These are phyloP conservation scores for Lasioglossum oenotherae DNA, from an alignment of 2,888 invertebrate genomes.

Conservation along the genomic window DNA sequence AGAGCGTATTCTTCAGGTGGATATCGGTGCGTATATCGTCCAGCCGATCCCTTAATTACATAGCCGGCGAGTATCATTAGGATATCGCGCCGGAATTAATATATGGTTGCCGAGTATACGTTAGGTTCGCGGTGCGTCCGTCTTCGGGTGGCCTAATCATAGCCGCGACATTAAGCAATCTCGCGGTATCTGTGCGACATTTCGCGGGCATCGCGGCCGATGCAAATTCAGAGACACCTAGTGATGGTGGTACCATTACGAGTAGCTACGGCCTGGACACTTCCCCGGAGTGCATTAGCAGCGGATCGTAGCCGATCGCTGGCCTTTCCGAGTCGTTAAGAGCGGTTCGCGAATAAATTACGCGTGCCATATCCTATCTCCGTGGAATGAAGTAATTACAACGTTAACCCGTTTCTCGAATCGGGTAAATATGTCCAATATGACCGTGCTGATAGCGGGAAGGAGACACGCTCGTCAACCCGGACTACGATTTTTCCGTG, in stretches of 20 bases:
- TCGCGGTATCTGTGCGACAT: not conserved
- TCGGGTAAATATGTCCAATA: slow-evolving; percentile 16
- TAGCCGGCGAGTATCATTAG: not conserved
- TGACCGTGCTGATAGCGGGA: not conserved
- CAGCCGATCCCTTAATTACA: slow-evolving; percentile 1
- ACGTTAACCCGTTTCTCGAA: slow-evolving; percentile 2
- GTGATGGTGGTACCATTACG: slow-evolving; percentile 5
- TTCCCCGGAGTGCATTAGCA: slow-evolving; percentile 33
- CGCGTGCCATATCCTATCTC: slow-evolving; percentile 35
- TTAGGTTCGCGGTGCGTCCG: not conserved
- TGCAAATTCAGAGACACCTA: slow-evolving; percentile 40
- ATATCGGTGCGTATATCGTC: not conserved
- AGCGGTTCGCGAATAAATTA: slow-evolving; percentile 44
- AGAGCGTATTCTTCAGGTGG: not conserved
- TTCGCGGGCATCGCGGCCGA: slow-evolving; percentile 5
- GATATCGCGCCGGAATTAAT: slow-evolving; percentile 30
- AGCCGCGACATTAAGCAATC: slow-evolving; percentile 18
- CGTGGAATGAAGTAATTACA: slow-evolving; percentile 28
- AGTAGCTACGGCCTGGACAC: slow-evolving; percentile 16
- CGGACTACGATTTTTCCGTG: not conserved
- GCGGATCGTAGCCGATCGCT: slow-evolving; percentile 2
- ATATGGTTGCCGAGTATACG: not conserved
- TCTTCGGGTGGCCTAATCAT: slow-evolving; percentile 2
- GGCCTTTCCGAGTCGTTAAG: slow-evolving; percentile 39
- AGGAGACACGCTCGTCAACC: slow-evolving; percentile 9